These are phyloP conservation scores for Uloborus diversus DNA, from an alignment of 1,140 invertebrate species.

Conservation along the genomic window DNA sequence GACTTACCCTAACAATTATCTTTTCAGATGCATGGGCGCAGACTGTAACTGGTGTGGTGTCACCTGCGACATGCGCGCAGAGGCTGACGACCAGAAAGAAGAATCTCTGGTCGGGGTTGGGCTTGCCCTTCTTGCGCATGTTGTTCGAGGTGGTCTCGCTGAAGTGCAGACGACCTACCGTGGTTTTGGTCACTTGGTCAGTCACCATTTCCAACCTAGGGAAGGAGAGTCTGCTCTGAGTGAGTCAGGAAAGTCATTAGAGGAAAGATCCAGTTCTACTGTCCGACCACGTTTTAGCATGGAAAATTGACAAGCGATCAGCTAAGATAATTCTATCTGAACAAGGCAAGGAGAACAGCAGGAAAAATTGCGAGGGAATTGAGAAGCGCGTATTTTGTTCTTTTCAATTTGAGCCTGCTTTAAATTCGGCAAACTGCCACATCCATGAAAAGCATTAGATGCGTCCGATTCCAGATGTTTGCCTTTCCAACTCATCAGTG, in stretches of 20 bases:
- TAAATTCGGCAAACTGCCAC: too few relatives aligned
- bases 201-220: conserved; percentile 78
- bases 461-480: too few relatives aligned
- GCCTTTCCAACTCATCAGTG: too few relatives aligned
- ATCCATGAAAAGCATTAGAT: too few relatives aligned
- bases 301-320: too few relatives aligned
- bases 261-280: too few relatives aligned
- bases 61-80: conserved; percentile 85
- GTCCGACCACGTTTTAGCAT: too few relatives aligned
- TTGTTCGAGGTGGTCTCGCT: conserved; percentile 99
- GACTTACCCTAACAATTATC: conserved; percentile 90
- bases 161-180: conserved; percentile 95
- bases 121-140: conserved; percentile 98
- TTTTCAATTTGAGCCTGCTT: too few relatives aligned
- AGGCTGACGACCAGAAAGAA: conserved; percentile 91
- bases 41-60: conserved; percentile 77
- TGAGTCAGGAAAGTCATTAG: conserved; percentile 3
- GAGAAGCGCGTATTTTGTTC: too few relatives aligned
- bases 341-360: too few relatives aligned
- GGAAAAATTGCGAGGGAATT: too few relatives aligned
- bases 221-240: conserved; percentile 28
- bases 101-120: conserved; percentile 98
- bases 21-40: conserved; percentile 91
- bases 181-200: conserved; percentile 74
- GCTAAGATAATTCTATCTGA: too few relatives aligned